phyloP scores from a whole-genome alignment of 2,888 invertebrate species.

The Malthinus flaveolus region DNA sequence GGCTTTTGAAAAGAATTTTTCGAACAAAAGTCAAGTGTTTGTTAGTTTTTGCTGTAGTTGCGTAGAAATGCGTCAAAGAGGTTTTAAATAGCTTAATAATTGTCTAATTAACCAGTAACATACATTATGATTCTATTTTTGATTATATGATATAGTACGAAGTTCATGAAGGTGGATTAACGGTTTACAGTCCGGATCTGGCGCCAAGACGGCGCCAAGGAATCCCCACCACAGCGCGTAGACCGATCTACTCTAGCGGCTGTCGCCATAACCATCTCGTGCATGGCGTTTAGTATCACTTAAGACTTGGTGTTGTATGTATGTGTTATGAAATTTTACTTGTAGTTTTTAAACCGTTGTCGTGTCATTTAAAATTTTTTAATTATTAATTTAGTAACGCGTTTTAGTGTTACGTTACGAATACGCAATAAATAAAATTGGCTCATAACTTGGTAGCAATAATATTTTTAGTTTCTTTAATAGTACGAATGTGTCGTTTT shows the following conservation, averaged over 20 bases:
- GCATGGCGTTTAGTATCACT: constrained; percentile 29
- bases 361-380: constrained; percentile 17
- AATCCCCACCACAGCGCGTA: constrained; percentile 35
- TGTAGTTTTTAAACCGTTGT: constrained; percentile 10
- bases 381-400: background rate
- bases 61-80: too few relatives aligned
- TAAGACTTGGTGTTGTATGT: constrained; percentile 13
- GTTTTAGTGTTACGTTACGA: constrained; percentile 1
- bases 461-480: background rate
- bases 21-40: too few relatives aligned
- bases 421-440: background rate
- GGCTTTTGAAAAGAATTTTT: too few relatives aligned
- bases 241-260: constrained; percentile 55
- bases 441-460: background rate
- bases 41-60: too few relatives aligned
- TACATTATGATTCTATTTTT: too few relatives aligned
- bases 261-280: constrained; percentile 40
- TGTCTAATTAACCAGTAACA: too few relatives aligned
- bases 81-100: too few relatives aligned
- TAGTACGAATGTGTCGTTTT: background rate
- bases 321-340: constrained; percentile 17
- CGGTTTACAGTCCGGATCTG: constrained; percentile 51
- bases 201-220: constrained; percentile 52
- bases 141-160: too few relatives aligned
- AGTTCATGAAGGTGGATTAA: constrained; percentile 18